Percentiles rank a stretch among this genome's conserved stretches.
phyloP scores from a whole-genome alignment of 30 jellyfish, hydroid and myxozoan species.

The Pseudorhiza aurosa region DNA sequence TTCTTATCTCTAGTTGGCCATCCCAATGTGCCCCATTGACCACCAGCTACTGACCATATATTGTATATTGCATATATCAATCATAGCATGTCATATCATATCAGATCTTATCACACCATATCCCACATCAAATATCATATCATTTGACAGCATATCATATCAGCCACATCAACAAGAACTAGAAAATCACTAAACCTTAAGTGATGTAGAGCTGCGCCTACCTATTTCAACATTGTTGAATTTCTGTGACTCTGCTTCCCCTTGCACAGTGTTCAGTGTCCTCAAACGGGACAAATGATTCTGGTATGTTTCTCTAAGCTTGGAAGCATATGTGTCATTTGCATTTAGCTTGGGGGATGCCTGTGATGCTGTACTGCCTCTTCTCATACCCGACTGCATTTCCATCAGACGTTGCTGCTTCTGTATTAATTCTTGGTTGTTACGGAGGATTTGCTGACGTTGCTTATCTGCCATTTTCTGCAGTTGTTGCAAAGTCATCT shows the following conservation, averaged over 20 bases:
- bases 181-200: too few species aligned
- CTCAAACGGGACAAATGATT: conserved; percentile 79
- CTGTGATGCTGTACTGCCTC: conserved; percentile 29
- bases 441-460: conserved; percentile 82
- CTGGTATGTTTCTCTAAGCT: conserved; percentile 85
- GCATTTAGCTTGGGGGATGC: conserved; percentile 48
- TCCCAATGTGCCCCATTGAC: too few species aligned
- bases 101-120: too few species aligned
- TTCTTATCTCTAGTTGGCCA: too few species aligned
- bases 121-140: too few species aligned
- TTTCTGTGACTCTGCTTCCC: conserved; percentile 74
- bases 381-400: conserved; percentile 82
- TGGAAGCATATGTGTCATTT: conserved; percentile 81
- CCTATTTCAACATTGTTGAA: conserved; percentile 83
- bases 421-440: conserved; percentile 81
- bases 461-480: conserved; percentile 95
- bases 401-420: conserved; percentile 89
- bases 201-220: too few species aligned
- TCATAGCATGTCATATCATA: too few species aligned
- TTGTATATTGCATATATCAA: too few species aligned
- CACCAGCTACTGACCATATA: too few species aligned
- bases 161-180: too few species aligned
- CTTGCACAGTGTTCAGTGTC: conserved; percentile 56
- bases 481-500: conserved; percentile 85
- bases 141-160: too few species aligned